Evolutionary conservation across 2,113 vertebrate genomes (phyloP).

Genomic region (Cavia aperea): DNA sequence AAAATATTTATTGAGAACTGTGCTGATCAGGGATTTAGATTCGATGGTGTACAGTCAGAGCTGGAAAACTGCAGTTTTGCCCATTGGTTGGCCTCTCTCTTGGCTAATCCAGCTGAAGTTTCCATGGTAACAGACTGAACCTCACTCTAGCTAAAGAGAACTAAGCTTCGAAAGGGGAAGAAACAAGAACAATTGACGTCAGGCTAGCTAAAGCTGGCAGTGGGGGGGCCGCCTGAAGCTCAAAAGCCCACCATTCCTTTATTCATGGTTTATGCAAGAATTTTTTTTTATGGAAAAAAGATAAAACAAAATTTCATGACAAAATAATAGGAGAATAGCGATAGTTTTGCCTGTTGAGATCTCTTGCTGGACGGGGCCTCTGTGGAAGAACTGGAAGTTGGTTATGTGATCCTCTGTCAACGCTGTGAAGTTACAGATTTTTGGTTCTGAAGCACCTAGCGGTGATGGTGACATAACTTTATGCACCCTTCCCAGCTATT

Average conservation of each 20-base stretch:
- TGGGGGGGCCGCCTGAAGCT: background rate
- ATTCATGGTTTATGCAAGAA: background rate
- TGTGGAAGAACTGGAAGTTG: background rate
- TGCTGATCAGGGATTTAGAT: background rate
- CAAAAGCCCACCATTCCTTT: background rate
- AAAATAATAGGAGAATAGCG: too few species aligned
- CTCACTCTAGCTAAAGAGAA: background rate
- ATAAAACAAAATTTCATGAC: too few species aligned
- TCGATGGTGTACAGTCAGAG: background rate
- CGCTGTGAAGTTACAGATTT: background rate
- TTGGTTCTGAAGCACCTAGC: background rate
- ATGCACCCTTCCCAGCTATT: background rate
- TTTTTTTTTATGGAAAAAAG: background rate
- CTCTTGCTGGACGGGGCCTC: background rate
- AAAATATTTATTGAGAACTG: background rate
- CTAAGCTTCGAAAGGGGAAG: background rate
- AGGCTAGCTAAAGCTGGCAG: background rate
- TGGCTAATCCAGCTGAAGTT: slow-evolving; percentile 44
- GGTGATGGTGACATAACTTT: background rate
- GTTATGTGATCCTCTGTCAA: background rate
- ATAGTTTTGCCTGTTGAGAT: background rate
- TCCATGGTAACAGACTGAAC: slow-evolving; percentile 42
- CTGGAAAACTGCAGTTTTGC: slow-evolving; percentile 20
- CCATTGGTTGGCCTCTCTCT: background rate
- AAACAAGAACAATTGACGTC: background rate